These are phyloP conservation scores for Xerus rutilus DNA, from an alignment of 2,797 vertebrate genomes.

Conservation along the genomic window DNA sequence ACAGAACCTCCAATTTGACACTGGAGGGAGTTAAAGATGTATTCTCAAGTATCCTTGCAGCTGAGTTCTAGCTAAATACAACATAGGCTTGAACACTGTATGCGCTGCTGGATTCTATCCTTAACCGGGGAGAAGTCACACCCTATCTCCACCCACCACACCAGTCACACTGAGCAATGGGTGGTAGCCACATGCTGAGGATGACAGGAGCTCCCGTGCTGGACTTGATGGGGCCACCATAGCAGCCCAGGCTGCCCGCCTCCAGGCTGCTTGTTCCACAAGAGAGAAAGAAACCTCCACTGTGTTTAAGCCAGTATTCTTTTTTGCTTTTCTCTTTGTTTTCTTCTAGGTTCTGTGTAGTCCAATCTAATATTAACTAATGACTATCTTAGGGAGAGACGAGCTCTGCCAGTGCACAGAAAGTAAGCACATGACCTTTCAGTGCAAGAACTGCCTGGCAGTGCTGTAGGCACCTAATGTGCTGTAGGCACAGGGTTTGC, in stretches of 20 bases:
- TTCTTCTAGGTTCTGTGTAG: not conserved
- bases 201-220: not conserved
- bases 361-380: not conserved
- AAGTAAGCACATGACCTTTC: not conserved
- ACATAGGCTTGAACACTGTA: not conserved
- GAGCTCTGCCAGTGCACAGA: not conserved
- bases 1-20: not conserved
- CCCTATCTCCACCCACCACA: not conserved
- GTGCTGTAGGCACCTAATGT: not conserved
- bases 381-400: not conserved
- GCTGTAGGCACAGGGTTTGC: not conserved
- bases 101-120: not conserved
- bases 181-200: not conserved
- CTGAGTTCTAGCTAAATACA: not conserved
- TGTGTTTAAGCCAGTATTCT: not conserved
- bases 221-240: not conserved
- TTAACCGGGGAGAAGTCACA: not conserved
- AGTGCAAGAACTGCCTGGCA: not conserved
- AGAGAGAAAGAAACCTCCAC: not conserved
- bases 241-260: not conserved
- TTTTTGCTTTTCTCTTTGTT: not conserved
- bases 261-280: not conserved
- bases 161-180: not conserved
- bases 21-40: not conserved
- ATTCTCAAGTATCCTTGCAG: not conserved